Base-by-base conservation (phyloP, 2,113 vertebrate genomes). In the Neoarius graeffei region DNA sequence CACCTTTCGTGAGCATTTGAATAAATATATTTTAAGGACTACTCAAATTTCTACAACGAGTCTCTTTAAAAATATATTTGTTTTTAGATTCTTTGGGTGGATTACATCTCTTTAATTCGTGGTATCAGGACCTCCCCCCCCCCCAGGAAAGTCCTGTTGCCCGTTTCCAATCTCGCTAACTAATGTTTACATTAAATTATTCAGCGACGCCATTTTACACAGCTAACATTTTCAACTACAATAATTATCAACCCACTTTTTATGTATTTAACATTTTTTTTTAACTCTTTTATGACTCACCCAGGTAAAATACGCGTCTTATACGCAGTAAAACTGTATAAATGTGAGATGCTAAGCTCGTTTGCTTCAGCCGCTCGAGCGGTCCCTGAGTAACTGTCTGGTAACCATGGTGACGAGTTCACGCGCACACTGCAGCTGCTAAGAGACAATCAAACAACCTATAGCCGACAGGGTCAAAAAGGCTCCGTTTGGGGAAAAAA, bases 351-450 rank as follows among this genome's bases (percentile, higher is more conserved):
- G 27, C 69, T 42, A 30, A 42, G n/a, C 8, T 35, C 50, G 35
- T 17, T 62, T 19, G 57, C 66, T 4, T 50, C 23, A 3, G 23
- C 85, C 52, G 48, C 74, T 87, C 35, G 6, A 20, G 77, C 17
- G 52, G 52, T 48, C 19, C 60, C 42, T 42, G 42, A 42, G 62
- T 73, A 15, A 42, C 56, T 20, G 50, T 54, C 0, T 0, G 3
- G 92, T 93, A 27, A 91, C 92, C 83, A 89, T 91, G 85, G 93
- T 80, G 74, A 90, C 54, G n/a, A 73, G 54, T 11, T 30, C 52
- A 52, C 52, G 73, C 14, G 20, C 35, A 35, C 17, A 35, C 17
- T 74, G 27, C 11, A 20, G 92, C 92, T 90, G 86, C 89, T 89
- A 85, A 30, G 91, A 89, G 52, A 92, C 89, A 9, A 10, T 11